Base-by-base conservation (phyloP, 1,140 invertebrate species). In the Apis cerana region DNA sequence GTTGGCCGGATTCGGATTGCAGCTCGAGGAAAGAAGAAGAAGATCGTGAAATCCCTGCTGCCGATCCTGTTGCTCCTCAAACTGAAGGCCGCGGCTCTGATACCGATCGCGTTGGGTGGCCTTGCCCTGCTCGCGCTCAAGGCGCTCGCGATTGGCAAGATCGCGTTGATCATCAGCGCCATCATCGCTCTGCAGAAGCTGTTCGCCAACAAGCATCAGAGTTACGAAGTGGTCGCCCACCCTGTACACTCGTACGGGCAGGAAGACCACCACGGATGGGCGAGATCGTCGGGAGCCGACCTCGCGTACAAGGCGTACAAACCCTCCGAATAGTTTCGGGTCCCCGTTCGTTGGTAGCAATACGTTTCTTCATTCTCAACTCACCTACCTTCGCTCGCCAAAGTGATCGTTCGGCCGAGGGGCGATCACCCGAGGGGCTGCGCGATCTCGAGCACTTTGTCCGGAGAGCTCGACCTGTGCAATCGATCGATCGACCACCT, bases 71-170 rank as follows among this genome's bases (percentile, higher is more conserved):
- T 97, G 79, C 95, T 97, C 65, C 94, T 97, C 90, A 97, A 97
- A 91, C 91, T 97, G 91, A 98, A 98, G 94, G 96, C 97, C 80
- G 96, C 96, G 76, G 96, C 96, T 27, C 94, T 97, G 50, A 96
- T 97, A 87, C 97, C 97, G 27, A 94, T 97, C 79, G 96, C 96
- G 83, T 95, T 98, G 19, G 97, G 97, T 83, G 96, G 95, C 90
- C 95, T 97, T 75, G 97, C 96, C 13, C 94, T 97, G n/a, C 94
- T 97, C 54, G 97, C 97, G 11, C 96, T 97, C 94, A 98, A 98
- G 94, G 97, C 97, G 23, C 94, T 98, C 72, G 94, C 97, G 68
- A 95, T 97, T 85, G 97, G 97, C 91, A 98, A 98, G 94, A 95
- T 97, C 80, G 96, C 97, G 13, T 95, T 98, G 13, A 95, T 97